Evolutionary conservation across 2,888 invertebrate species (phyloP).

Genomic region (Oligia strigilis): DNA sequence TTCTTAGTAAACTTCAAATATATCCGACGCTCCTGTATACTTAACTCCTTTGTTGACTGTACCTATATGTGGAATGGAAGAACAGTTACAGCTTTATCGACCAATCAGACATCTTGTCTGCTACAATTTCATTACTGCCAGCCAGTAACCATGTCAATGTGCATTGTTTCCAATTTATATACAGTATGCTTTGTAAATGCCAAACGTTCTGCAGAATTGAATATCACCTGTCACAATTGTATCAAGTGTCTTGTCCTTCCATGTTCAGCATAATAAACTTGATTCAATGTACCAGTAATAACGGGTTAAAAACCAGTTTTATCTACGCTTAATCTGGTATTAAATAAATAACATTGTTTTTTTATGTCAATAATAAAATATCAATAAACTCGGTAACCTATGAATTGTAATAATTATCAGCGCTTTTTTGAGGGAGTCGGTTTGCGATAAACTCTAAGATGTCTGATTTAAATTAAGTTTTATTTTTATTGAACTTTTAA

Average conservation of each 20-base stretch:
- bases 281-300: slow-evolving; percentile 15
- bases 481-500: slow-evolving; percentile 10
- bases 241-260: slow-evolving; percentile 1
- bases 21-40: too few species aligned
- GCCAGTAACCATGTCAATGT: not conserved
- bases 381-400: slow-evolving; percentile 34
- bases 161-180: slow-evolving; percentile 5
- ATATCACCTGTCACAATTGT: slow-evolving; percentile 31
- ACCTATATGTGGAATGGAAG: not conserved
- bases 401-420: slow-evolving; percentile 15
- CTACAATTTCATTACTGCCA: not conserved
- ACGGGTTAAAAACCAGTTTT: slow-evolving; percentile 27
- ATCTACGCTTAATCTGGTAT: slow-evolving; percentile 19
- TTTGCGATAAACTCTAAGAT: slow-evolving; percentile 36
- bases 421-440: slow-evolving; percentile 30
- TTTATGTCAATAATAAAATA: slow-evolving; percentile 36
- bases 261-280: slow-evolving; percentile 25
- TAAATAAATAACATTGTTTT: slow-evolving; percentile 8
- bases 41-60: too few species aligned
- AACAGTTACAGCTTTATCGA: not conserved
- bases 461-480: slow-evolving; percentile 12
- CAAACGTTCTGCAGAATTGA: slow-evolving; percentile 24
- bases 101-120: not conserved
- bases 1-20: too few species aligned
- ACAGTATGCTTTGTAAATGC: slow-evolving; percentile 12